Percentiles rank a stretch among this genome's conserved stretches.
These are phyloP conservation scores for Pandemis heparana DNA, from an alignment of 2,888 invertebrate genomes.

Conservation along the genomic window DNA sequence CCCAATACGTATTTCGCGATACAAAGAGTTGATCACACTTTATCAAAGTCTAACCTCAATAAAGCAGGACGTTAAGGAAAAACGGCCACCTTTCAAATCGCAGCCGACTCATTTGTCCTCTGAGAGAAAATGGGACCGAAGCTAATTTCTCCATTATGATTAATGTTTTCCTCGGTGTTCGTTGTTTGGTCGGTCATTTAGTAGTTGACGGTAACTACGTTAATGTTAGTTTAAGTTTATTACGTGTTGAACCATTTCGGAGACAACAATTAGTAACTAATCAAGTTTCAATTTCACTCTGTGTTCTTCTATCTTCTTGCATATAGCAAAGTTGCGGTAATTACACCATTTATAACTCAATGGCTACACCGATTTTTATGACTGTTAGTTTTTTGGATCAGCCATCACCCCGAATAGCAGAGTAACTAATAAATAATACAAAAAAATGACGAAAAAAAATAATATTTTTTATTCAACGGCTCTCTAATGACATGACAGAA, in stretches of 20 bases:
- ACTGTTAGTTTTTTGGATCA: too few species aligned
- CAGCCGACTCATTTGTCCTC: conserved; percentile 31
- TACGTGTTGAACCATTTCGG: background rate
- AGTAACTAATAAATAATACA: too few species aligned
- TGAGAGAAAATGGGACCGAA: conserved; percentile 23
- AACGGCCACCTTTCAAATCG: conserved; percentile 16
- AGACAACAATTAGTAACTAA: background rate
- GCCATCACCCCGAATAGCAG: too few species aligned
- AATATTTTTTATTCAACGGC: too few species aligned
- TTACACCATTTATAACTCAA: too few species aligned
- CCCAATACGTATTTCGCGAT: background rate
- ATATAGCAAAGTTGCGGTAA: too few species aligned
- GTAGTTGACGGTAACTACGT: background rate
- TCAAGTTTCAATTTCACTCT: too few species aligned
- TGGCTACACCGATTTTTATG: too few species aligned
- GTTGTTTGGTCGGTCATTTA: conserved; percentile 17
- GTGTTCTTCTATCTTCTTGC: too few species aligned
- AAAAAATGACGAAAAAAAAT: too few species aligned
- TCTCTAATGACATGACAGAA: too few species aligned
- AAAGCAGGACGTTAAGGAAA: conserved; percentile 20
- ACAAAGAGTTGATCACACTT: conserved; percentile 1
- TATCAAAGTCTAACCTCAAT: conserved; percentile 1
- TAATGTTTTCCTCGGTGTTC: conserved; percentile 18
- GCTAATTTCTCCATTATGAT: conserved; percentile 38
- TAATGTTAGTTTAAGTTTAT: background rate